Evolutionary conservation across 2,888 invertebrate species (phyloP).

Genomic region (Lepidocyrtinus sp.): DNA sequence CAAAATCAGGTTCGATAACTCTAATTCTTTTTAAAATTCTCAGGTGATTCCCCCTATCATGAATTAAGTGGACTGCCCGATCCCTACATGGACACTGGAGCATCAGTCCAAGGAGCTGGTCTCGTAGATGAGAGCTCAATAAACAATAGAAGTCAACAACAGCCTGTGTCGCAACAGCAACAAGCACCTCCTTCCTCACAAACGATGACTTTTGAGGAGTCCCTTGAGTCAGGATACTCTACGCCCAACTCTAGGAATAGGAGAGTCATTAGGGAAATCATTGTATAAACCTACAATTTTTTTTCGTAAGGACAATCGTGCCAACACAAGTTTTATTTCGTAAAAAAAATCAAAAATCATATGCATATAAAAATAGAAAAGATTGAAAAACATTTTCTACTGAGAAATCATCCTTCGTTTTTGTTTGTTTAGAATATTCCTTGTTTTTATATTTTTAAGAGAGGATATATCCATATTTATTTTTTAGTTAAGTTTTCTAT

Average conservation of each 20-base stretch:
- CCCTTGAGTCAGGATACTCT: constrained; percentile 93
- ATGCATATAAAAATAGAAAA: constrained; percentile 15
- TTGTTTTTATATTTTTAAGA: neutral
- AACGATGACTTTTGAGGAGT: constrained; percentile 93
- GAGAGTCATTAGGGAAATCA: constrained; percentile 94
- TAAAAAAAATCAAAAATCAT: constrained; percentile 27
- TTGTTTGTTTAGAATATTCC: neutral
- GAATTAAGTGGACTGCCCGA: constrained; percentile 94
- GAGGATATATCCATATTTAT: too few relatives aligned
- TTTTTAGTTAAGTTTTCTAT: too few relatives aligned
- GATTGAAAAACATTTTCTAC: constrained; percentile 21
- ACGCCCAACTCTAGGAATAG: constrained; percentile 94
- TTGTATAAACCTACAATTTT: constrained; percentile 80
- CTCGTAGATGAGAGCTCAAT: constrained; percentile 57
- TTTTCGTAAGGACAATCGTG: constrained; percentile 66
- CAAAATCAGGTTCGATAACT: constrained; percentile 59
- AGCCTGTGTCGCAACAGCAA: constrained; percentile 37
- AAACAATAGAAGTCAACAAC: constrained; percentile 53
- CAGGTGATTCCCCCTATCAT: constrained; percentile 90
- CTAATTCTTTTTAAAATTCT: constrained; percentile 9
- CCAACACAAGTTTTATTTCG: constrained; percentile 54
- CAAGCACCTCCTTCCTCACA: constrained; percentile 83
- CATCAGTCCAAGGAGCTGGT: constrained; percentile 44
- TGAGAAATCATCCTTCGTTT: constrained; percentile 3
- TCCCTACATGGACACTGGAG: constrained; percentile 81